Conservation (phyloP, 2,888 invertebrate genomes). For the Ctena decussata region DNA sequence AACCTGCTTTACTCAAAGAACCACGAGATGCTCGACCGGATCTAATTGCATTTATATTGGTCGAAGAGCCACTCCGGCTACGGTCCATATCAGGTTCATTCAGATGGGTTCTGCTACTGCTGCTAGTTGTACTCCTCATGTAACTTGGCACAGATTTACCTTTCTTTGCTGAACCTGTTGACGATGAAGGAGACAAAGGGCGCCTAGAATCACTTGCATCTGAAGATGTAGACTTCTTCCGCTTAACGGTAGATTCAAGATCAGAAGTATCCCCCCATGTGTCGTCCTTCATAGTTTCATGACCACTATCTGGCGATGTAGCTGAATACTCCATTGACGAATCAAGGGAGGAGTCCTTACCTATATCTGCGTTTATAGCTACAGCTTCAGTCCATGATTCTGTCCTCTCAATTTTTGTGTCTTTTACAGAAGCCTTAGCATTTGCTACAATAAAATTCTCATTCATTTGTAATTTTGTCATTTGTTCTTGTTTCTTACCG, state of each 20-base stretch:
- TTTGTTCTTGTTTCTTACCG: conserved; percentile 60
- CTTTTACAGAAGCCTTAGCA: conserved; percentile 73
- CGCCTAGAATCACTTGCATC: conserved; percentile 35
- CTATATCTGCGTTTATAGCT: conserved; percentile 63
- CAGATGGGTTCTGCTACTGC: conserved; percentile 44
- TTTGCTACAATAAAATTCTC: conserved; percentile 67
- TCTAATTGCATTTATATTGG: conserved; percentile 16
- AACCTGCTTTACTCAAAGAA: conserved; percentile 38
- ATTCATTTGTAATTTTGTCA: conserved; percentile 62
- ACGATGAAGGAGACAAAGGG: conserved; percentile 55
- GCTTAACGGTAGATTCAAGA: conserved; percentile 58
- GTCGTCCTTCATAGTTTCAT: conserved; percentile 78
- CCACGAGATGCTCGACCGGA: conserved; percentile 48
- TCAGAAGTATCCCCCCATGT: conserved; percentile 73
- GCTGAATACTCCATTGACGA: conserved; percentile 72
- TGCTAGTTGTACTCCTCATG: conserved; percentile 79
- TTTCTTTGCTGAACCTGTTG: conserved; percentile 52
- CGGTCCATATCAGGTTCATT: conserved; percentile 41
- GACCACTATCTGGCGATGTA: conserved; percentile 78
- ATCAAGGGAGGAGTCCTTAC: conserved; percentile 68
- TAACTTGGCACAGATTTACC: conserved; percentile 77
- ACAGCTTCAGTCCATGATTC: conserved; percentile 82
- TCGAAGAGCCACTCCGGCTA: conserved; percentile 27
- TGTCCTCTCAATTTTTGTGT: conserved; percentile 76
- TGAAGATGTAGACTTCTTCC: conserved; percentile 22